Conservation (phyloP, 2,888 invertebrate genomes). For the Melanophora roralis region DNA sequence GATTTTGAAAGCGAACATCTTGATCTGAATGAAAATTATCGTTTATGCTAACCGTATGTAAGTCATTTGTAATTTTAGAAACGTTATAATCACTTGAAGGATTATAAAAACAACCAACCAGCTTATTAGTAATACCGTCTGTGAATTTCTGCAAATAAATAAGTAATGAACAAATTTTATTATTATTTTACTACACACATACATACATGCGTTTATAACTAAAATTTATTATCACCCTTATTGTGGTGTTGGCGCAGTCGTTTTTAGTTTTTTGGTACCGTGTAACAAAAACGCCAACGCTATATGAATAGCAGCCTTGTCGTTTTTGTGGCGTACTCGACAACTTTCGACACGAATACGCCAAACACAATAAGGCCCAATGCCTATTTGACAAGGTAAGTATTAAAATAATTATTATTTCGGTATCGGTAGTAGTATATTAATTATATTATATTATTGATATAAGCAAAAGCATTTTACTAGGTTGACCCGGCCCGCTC, state of each 20-base stretch:
- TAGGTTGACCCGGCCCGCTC: too few relatives aligned
- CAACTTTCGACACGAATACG: too few relatives aligned
- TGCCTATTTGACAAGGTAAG: too few relatives aligned
- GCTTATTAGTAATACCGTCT: constrained; percentile 95
- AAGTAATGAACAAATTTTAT: neutral
- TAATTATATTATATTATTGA: too few relatives aligned
- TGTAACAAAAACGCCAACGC: too few relatives aligned
- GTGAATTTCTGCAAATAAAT: constrained; percentile 85
- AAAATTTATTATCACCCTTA: neutral
- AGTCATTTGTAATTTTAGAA: constrained; percentile 57
- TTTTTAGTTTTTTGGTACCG: too few relatives aligned
- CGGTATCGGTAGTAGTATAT: too few relatives aligned
- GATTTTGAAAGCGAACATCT: constrained; percentile 56
- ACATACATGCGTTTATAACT: neutral
- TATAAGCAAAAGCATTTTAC: too few relatives aligned
- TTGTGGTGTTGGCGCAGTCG: neutral
- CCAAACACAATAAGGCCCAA: too few relatives aligned
- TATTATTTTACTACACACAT: neutral
- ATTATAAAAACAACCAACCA: constrained; percentile 85
- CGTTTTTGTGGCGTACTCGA: too few relatives aligned
- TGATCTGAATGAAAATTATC: constrained; percentile 59
- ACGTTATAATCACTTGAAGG: constrained; percentile 57
- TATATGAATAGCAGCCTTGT: too few relatives aligned
- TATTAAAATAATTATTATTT: too few relatives aligned
- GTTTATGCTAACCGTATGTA: constrained; percentile 59